Percentiles rank a stretch among this genome's conserved stretches.
Evolutionary conservation across 2,113 vertebrate species (phyloP).

Genomic region (Junco hyemalis): DNA sequence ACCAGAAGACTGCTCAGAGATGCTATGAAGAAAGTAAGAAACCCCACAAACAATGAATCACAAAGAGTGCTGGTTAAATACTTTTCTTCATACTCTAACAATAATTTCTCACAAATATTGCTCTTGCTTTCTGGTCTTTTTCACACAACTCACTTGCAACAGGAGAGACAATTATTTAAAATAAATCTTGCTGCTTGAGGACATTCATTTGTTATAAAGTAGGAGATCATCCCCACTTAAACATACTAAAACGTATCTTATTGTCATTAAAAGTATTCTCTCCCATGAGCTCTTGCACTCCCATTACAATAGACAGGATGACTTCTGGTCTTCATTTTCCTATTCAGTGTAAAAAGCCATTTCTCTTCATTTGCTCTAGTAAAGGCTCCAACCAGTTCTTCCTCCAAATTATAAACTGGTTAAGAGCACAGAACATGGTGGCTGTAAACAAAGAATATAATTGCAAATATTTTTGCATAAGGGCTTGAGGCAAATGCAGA

Average conservation of each 20-base stretch:
- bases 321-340: not conserved
- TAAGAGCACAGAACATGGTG: not conserved
- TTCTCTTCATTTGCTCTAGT: not conserved
- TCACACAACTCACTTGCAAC: not conserved
- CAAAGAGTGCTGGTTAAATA: not conserved
- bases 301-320: accelerated
- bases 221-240: not conserved
- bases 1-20: constrained; percentile 87
- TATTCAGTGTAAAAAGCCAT: not conserved
- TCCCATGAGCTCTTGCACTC: not conserved
- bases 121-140: not conserved
- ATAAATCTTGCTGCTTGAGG: not conserved
- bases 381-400: not conserved
- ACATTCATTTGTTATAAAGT: not conserved
- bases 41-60: not conserved
- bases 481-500: not conserved
- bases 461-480: not conserved
- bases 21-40: constrained; percentile 68
- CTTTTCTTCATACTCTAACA: not conserved
- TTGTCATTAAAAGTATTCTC: not conserved
- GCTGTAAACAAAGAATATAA: not conserved
- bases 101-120: not conserved
- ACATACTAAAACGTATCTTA: not conserved
- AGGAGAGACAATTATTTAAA: not conserved
- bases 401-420: not conserved